Conservation (phyloP, 2,888 invertebrate species). For the Xanthorhoe spadicearia region DNA sequence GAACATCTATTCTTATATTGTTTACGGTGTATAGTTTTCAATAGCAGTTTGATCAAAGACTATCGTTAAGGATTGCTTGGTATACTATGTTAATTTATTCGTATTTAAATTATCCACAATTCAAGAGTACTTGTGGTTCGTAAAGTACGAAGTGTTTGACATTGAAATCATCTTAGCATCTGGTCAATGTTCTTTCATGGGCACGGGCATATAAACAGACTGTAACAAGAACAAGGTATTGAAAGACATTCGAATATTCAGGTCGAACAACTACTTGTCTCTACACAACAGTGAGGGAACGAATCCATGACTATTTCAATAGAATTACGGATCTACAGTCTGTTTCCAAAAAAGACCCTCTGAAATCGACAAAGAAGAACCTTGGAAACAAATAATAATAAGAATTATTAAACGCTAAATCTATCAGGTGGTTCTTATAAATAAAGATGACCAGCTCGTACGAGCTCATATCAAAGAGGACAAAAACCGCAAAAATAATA, state of each 20-base stretch:
- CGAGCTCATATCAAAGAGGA: neutral
- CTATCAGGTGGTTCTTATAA: too few relatives aligned
- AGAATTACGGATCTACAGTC: too few relatives aligned
- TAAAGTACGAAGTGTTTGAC: constrained; percentile 29
- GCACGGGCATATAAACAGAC: constrained; percentile 30
- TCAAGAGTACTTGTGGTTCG: neutral
- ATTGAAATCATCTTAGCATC: constrained; percentile 45
- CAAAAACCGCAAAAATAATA: constrained; percentile 17
- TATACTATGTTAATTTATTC: neutral
- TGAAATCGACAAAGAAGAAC: too few relatives aligned
- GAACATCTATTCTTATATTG: constrained; percentile 1
- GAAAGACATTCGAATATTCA: constrained; percentile 18
- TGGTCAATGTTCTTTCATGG: constrained; percentile 42
- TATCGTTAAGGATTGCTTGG: neutral
- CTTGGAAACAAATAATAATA: too few relatives aligned
- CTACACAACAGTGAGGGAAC: neutral
- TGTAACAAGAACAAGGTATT: constrained; percentile 31
- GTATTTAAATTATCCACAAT: neutral
- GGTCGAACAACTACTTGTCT: constrained; percentile 11
- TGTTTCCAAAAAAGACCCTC: too few relatives aligned
- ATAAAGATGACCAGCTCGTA: neutral
- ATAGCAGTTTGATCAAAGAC: neutral
- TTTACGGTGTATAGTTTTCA: neutral
- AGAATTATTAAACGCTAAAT: too few relatives aligned
- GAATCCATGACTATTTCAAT: neutral